Base-by-base conservation (phyloP, 2,113 vertebrate species). In the Xenopus borealis region DNA sequence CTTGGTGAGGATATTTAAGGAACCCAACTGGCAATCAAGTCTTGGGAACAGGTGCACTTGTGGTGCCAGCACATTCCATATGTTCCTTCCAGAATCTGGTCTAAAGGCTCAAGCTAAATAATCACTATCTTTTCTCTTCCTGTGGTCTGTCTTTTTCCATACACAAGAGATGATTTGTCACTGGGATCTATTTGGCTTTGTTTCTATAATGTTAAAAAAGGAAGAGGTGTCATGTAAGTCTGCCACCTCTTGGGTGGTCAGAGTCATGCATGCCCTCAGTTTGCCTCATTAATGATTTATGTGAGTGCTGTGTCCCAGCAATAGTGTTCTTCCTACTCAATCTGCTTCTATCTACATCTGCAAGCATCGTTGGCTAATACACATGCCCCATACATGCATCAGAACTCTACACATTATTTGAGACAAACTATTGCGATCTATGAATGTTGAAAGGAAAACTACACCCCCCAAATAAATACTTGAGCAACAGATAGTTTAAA, bases 181-280 rank as follows among this genome's bases (percentile, higher is more conserved):
- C 80, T 73, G 83, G 82, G 85, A 89, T 90, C 87, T 90, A 91
- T 90, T 89, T 92, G 86, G 86, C 84, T 86, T 87, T 86, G 86
- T 90, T 92, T 90, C 87, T 85, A 85, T 83, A 70, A 85, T 83
- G 79, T 85, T 87, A 83, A 79, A 83, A 79, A 78, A 83, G 83
- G 85, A 88, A 89, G 86, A 89, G 85, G 81, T 88, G 84, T 85
- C 84, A 85, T 83, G 82, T 89, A 86, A 87, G 85, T 80, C 82
- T 83, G 59, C 61, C 84, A 87, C 91, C 12, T 89, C 91, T 87
- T 93, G 92, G 91, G 91, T 93, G 92, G 92, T 86, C 91, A 84
- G 79, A 84, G 78, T 73, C 66, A 79, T 80, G 83, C 78, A 87
- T 88, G 86, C 84, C 88, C 88, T 80, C 81, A 84, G 81, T 90